Evolutionary conservation across 2,888 invertebrate genomes (phyloP).

Genomic region (Hymenopus coronatus): DNA sequence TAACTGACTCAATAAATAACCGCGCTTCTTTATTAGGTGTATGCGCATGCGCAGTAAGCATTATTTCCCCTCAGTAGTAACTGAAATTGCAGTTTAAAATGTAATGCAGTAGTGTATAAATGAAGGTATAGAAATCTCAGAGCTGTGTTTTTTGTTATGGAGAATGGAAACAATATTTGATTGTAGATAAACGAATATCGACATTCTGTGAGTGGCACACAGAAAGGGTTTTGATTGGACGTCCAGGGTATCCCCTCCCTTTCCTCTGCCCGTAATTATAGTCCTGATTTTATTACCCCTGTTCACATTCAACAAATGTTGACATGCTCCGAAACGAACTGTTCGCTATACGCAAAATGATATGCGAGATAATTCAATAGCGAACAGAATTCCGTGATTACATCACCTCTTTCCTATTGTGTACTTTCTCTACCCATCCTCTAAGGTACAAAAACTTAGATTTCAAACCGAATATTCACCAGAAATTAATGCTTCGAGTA

Average conservation of each 20-base stretch:
- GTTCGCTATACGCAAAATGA: not conserved
- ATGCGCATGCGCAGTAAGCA: too few relatives aligned
- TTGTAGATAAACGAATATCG: not conserved
- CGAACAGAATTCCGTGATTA: not conserved
- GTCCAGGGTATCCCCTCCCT: too few relatives aligned
- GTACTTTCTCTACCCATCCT: too few relatives aligned
- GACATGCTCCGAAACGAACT: not conserved
- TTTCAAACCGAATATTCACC: too few relatives aligned
- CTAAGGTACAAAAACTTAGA: too few relatives aligned
- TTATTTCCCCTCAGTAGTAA: not conserved
- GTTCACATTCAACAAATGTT: not conserved
- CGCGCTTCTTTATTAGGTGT: too few relatives aligned
- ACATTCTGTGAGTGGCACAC: not conserved
- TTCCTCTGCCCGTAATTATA: not conserved
- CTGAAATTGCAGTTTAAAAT: not conserved
- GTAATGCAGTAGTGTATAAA: not conserved
- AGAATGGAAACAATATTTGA: not conserved
- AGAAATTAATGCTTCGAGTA: too few relatives aligned
- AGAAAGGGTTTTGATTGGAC: not conserved
- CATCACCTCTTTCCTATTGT: not conserved
- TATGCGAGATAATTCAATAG: not conserved
- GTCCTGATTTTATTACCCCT: not conserved
- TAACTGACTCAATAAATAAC: too few relatives aligned
- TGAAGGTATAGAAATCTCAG: not conserved
- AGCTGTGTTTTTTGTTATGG: not conserved